These are phyloP conservation scores for Lasioglossum albipes DNA, from an alignment of 1,140 invertebrate species.

Conservation along the genomic window DNA sequence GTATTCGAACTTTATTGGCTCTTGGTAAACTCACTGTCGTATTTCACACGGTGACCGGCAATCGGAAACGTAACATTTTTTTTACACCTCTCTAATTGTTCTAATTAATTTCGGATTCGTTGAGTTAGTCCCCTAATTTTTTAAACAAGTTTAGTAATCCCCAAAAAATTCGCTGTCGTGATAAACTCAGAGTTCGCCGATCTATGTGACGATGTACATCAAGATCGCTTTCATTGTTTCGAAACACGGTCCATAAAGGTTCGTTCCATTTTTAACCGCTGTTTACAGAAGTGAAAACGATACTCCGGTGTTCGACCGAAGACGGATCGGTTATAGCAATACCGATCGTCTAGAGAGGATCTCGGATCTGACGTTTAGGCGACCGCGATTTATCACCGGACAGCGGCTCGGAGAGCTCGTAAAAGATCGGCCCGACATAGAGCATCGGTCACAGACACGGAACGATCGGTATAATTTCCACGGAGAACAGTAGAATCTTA, in stretches of 20 bases:
- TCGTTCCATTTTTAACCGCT: not conserved
- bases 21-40: no score
- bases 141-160: no score
- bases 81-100: no score
- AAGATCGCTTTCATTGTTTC: not conserved
- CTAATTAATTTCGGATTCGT: no score
- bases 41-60: no score
- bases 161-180: no score
- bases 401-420: not conserved
- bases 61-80: no score
- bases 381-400: slow-evolving; percentile 21
- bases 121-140: no score
- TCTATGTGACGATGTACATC: not conserved
- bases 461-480: slow-evolving; percentile 60
- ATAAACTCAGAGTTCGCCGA: no score
- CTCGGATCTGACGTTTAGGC: not conserved
- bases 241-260: not conserved
- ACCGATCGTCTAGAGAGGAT: not conserved
- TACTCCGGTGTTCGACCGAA: not conserved
- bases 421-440: slow-evolving; percentile 19
- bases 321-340: not conserved
- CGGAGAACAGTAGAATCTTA: slow-evolving; percentile 59
- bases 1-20: no score
- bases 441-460: slow-evolving; percentile 4
- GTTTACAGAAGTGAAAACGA: slow-evolving; percentile 2